Evolutionary conservation across 2,797 vertebrate genomes (phyloP), one percentile per base, ranked within the genome.

Genomic region (Clarias pachynema): DNA sequence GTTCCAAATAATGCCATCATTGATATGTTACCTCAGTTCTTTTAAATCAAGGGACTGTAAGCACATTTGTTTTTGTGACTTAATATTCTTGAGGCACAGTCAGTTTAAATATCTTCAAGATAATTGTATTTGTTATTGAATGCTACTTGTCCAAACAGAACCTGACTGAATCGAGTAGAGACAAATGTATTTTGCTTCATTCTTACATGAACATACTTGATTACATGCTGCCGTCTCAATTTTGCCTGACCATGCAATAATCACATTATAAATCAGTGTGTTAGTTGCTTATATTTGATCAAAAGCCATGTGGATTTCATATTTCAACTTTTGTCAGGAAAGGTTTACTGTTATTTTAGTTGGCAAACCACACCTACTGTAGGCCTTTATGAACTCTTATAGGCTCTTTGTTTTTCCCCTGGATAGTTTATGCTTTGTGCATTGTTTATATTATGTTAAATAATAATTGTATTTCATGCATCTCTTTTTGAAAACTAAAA

Each of bases 41-140:
- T 85, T 59, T 18, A 84, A 53, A 82, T 53, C 40, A 86, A 57
- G 49, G 22, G 40, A 20, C 44, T 86, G 81, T 72, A 74, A 66
- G 66, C 81, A 79, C 74, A 79, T 75, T 81, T 77, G 14, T 78
- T 75, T 37, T 44, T 22, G 57, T 78, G 73, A 75, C 74, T 77
- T 79, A 65, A 68, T 70, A 49, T 82, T 83, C 66, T 62, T 16
- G 10, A 31, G 40, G 29, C 53, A 24, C 49, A 56, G 26, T 62
- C 68, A 62, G 72, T 79, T 16, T 83, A 70, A 78, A 72, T 77
- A 56, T 72, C 22, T 77, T 69, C 26, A 5, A 44, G 63, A 31
- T 83, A 83, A 79, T 83, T 79, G 37, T 62, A 75, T 86, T 78
- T 82, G 63, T 53, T 78, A 40, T 8, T 20, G 68, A 81, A 75